Base-by-base conservation (phyloP, 2,888 invertebrate species). In the Xanthia icteritia region DNA sequence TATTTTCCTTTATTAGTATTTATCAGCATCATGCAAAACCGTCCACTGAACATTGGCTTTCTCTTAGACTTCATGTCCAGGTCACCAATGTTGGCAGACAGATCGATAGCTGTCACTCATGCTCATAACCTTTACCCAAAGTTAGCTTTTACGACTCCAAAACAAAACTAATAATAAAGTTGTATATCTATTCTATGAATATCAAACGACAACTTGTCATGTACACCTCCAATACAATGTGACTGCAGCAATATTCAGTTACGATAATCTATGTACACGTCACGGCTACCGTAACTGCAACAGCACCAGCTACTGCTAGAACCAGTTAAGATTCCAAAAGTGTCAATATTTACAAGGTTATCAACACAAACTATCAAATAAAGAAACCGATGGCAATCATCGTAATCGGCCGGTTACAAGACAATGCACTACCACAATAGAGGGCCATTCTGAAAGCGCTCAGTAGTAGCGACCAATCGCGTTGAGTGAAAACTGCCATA, bases 401-500 rank as follows among this genome's bases (percentile, higher is more conserved):
- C 79, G 85, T 89, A 89, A 88, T 88, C 88, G 86, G 79, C 75
- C 63, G 70, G 85, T 80, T 89, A 94, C 95, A 94, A 93, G 93
- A 93, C 93, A 94, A 91, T 94, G 95, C 94, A 95, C 94, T 95
- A 94, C 91, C 91, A 90, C 90, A 87, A 87, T 87, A 86, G 83
- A 73, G 86, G 92, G 92, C 92, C 93, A 93, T 93, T 93, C 92
- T 88, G 91, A 89, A 86, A 86, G 85, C 88, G 89, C 89, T 88
- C 90, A 89, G 88, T 87, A 86, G 87, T 87, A 90, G 90, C 92
- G 92, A 93, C 94, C 95, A 96, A 96, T 96, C 95, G 94, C 87
- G 92, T 92, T 96, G 96, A 96, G 96, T 96, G 96, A 96, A 96
- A 95, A 94, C 94, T 94, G 95, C 95, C 95, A 96, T 96, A 95